phyloP scores from a whole-genome alignment of 2,797 vertebrate species.

The Lophura swinhoii region DNA sequence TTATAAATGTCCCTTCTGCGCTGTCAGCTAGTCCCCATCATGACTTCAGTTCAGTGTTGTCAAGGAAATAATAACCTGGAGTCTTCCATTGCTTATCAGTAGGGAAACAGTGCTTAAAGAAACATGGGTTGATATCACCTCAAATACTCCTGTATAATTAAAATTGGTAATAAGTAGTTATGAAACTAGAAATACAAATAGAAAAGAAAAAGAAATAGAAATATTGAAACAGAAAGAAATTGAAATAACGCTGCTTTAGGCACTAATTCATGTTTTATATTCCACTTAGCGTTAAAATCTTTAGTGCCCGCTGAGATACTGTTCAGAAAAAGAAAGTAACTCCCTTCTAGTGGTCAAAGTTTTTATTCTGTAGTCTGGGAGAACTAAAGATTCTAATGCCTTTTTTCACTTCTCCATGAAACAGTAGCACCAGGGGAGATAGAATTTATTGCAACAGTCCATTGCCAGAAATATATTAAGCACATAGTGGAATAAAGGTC shows the following conservation, averaged over 20 bases:
- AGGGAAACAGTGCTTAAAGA: neutral
- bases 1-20: conserved; percentile 18
- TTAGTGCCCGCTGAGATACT: neutral
- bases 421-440: neutral
- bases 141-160: neutral
- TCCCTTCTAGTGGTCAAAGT: neutral
- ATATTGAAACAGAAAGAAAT: neutral
- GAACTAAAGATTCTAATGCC: neutral
- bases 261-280: neutral
- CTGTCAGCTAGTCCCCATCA: neutral
- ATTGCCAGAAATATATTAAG: conserved; percentile 10
- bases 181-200: neutral
- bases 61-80: conserved; percentile 31
- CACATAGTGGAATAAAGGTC: neutral
- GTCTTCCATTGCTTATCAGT: neutral
- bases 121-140: neutral
- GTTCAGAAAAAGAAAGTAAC: neutral
- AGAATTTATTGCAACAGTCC: conserved; percentile 18
- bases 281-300: neutral
- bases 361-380: neutral
- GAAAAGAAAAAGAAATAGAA: neutral
- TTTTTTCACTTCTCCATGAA: conserved; percentile 14
- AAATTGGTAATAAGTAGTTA: neutral
- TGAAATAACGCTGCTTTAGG: neutral
- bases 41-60: neutral